Base-by-base conservation (phyloP, 1,140 invertebrate species). In the Cephus cinctus region DNA sequence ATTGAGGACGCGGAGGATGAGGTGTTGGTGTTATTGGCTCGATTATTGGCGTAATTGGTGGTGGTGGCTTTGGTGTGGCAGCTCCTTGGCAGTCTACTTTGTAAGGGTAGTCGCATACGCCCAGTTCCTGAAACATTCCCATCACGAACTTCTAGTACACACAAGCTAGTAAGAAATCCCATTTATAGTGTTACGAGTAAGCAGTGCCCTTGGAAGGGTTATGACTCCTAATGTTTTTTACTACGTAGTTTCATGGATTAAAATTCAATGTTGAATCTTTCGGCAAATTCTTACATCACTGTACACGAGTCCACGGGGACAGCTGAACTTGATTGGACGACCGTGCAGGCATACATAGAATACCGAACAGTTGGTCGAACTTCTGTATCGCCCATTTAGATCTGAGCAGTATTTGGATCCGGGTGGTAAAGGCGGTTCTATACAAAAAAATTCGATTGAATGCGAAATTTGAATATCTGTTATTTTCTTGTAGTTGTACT, bases 291-390 rank as follows among this genome's bases (percentile, higher is more conserved):
- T 79, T 78, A 86, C 85, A 63, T 82, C 78, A 69, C 80, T 86
- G 63, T 82, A 87, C 51, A 80, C 76, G 31, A 85, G 71, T 31
- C 82, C 80, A 35, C 59, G 75, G 18, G 83, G 81, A 61, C 85
- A 87, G 35, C 69, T 62, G 64, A 85, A 85, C 58, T 79, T 81
- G 39, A 81, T 75, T n/a, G 84, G 80, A 27, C 71, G 67, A 46
- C 78, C 71, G 47, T 63, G 61, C 15, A 81, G 75, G 62, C 85
- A 87, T 4, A 84, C 77, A 67, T 80, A 85, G 72, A 85, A 87
- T 59, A 81, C 80, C 45, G 80, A 83, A 52, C 85, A 87, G 69
- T 85, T 80, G 6, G 65, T 75, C 38, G 76, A 71, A 61, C 81
- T 84, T 54, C 81, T 78, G 67, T 81, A 86, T 2, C 78, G 77